These are phyloP conservation scores for Lagocephalus sceleratus DNA, from an alignment of 2,797 vertebrate species.

Conservation along the genomic window DNA sequence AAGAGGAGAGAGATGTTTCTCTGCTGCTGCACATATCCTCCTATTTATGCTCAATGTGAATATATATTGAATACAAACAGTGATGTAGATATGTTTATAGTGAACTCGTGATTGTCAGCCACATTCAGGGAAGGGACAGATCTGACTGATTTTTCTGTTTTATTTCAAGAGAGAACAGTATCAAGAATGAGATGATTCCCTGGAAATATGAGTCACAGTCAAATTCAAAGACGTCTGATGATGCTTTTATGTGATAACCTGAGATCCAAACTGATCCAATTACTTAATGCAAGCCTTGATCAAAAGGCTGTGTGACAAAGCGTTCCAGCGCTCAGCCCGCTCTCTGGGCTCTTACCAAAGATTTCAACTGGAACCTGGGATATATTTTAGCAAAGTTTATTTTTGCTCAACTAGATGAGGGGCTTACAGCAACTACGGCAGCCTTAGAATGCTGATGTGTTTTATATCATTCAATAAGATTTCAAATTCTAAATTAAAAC, in stretches of 20 bases:
- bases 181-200: too few relatives aligned
- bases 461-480: too few relatives aligned
- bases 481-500: too few relatives aligned
- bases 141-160: too few relatives aligned
- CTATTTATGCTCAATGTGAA: constrained; percentile 19
- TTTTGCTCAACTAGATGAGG: too few relatives aligned
- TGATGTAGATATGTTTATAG: too few relatives aligned
- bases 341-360: background rate
- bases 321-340: background rate
- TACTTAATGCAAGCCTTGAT: constrained; percentile 16
- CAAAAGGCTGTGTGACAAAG: constrained; percentile 6
- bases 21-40: constrained; percentile 25
- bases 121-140: too few relatives aligned
- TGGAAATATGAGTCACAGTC: constrained; percentile 3
- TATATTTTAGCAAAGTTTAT: too few relatives aligned
- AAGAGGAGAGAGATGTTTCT: constrained; percentile 35
- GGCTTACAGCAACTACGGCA: too few relatives aligned
- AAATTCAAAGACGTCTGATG: constrained; percentile 14
- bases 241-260: constrained; percentile 23
- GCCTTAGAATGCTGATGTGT: too few relatives aligned
- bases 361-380: constrained; percentile 2
- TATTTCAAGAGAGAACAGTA: too few relatives aligned
- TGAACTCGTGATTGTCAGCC: too few relatives aligned
- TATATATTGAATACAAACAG: background rate
- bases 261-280: constrained; percentile 26